Base-by-base conservation (phyloP, 2,888 invertebrate genomes). In the Heliconius charithonia region DNA sequence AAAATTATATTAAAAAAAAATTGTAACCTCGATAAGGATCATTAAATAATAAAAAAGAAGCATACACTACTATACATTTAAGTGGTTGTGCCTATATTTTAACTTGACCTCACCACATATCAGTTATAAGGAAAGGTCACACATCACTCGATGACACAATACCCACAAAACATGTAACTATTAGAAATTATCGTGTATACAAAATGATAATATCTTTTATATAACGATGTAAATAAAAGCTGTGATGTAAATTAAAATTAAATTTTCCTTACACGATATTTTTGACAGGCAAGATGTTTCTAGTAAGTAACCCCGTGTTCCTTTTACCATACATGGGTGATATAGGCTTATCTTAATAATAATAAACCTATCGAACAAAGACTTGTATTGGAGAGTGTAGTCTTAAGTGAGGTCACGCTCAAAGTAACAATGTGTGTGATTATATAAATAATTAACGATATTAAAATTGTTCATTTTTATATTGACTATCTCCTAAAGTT, bases 261-360 rank as follows among this genome's bases (percentile, higher is more conserved):
- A 80, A 81, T 80, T 81, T 80, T 73, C 80, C 78, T 76, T 80
- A 78, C 80, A 80, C 80, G 80, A 80, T 81, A 81, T 76, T 81
- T 81, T 81, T 81, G 81, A 81, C 81, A 80, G 81, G 78, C 75
- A 25, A 81, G 78, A 81, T 80, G 80, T 79, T 81, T n/a, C n/a
- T n/a, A n/a, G n/a, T 80, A 81, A 81, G 76, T 76, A 78, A 63
- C 56, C 75, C 66, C 80, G 66, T 80, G 81, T 80, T 78, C 77
- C 76, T 77, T 80, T 78, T 80, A 80, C 78, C 75, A 78, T 80
- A 81, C 81, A 81, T 77, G 81, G 80, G 76, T 56, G 78, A 81
- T 77, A 81, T 81, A 81, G 77, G 81, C 80, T 81, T 81, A 81
- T 81, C 81, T 81, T 81, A 80, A 81, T 81, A 81, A 80, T 81